Percentiles rank a stretch among this genome's conserved stretches.
phyloP scores from a whole-genome alignment of 2,888 invertebrate genomes.

The Oasisia sp. region DNA sequence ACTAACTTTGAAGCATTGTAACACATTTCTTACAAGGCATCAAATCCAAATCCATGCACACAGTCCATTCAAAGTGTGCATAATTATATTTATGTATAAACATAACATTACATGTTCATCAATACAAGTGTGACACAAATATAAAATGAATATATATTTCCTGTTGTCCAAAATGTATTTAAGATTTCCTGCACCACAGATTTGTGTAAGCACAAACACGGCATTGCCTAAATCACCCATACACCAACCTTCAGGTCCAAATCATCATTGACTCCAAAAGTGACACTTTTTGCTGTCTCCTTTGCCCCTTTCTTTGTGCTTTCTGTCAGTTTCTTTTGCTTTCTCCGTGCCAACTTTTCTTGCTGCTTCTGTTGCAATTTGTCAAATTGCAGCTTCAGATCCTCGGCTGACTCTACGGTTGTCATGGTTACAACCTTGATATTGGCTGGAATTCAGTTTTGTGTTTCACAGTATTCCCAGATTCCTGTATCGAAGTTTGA shows the following conservation, averaged over 20 bases:
- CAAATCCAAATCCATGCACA: too few relatives aligned
- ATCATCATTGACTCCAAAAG: conserved; percentile 57
- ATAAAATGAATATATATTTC: too few relatives aligned
- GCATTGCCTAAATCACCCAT: not conserved
- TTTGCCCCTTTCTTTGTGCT: conserved; percentile 37
- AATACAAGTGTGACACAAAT: too few relatives aligned
- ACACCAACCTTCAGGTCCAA: conserved; percentile 45
- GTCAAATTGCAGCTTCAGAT: conserved; percentile 53
- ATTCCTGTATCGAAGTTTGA: not conserved
- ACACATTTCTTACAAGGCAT: too few relatives aligned
- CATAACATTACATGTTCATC: too few relatives aligned
- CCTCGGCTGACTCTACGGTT: not conserved
- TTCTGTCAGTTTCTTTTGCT: conserved; percentile 51
- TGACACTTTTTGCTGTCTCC: conserved; percentile 20
- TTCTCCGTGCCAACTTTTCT: conserved; percentile 50
- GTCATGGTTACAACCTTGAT: not conserved
- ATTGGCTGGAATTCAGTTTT: not conserved
- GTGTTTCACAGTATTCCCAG: not conserved
- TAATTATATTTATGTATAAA: too few relatives aligned
- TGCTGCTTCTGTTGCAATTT: conserved; percentile 60
- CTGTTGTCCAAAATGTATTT: too few relatives aligned
- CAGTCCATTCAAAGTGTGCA: too few relatives aligned
- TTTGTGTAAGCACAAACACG: not conserved
- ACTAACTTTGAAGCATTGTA: too few relatives aligned
- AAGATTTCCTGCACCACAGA: not conserved